Base-by-base conservation (phyloP, 2,797 vertebrate species). In the Siniperca obscura region DNA sequence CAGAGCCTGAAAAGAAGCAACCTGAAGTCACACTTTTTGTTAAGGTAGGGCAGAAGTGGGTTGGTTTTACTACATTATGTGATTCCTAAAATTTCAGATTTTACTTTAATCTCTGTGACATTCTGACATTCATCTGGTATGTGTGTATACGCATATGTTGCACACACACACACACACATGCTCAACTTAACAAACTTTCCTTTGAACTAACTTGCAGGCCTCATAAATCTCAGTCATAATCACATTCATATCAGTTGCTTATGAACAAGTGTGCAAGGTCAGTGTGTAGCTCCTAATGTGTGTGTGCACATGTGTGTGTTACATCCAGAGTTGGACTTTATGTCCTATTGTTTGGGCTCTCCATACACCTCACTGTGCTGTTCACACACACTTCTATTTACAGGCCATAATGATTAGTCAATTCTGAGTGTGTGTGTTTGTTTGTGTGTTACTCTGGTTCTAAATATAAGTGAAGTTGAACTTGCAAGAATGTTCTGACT, bases 381-480 rank as follows among this genome's bases (percentile, higher is more conserved):
- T 62, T 10, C 21, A 21, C 50, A 27, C 44, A 34, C 38, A 44
- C 72, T 40, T 52, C 68, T 79, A 77, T 84, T 74, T 38, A 76
- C 64, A 81, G 59, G 14, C 12, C 46, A 21, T 70, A 17, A 21
- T 70, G 40, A 68, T 52, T 52, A 77, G 74, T 79, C 61, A 69
- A 76, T 79, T 34, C 60, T 81, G 40, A 25, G 66, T 80, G 34
- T 59, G n/a, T 44, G 36, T 16, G 60, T 56, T 22, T 65, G 69
- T 74, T 69, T 75, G 78, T 52, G 68, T 56, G 62, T 70, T 27
- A 27, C 68, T 53, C 21, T 75, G 25, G 11, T 74, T 93, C 94
- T 95, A 94, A 94, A 95, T 95, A 90, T 95, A 95, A 93, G 83
- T 40, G 89, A 83, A 92, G 86, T 44, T 93, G 92, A 90, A 90